Evolutionary conservation across 2,797 vertebrate species (phyloP).

Genomic region (Malacoraja senta): DNA sequence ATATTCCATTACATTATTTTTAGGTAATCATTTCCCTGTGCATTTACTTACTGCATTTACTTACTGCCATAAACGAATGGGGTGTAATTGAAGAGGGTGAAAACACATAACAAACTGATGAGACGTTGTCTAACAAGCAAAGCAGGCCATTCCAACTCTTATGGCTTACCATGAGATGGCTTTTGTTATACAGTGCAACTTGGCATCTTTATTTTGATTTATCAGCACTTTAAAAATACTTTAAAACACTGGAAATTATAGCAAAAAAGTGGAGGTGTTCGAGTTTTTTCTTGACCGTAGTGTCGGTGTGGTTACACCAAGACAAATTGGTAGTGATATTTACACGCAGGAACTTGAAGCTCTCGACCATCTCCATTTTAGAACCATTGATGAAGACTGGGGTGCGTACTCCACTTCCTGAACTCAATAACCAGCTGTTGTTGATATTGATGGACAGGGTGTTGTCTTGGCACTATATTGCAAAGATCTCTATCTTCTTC

Average conservation of each 20-base stretch:
- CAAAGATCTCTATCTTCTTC: too few relatives aligned
- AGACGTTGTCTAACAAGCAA: not conserved
- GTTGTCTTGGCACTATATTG: too few relatives aligned
- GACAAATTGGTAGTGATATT: too few relatives aligned
- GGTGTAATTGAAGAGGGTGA: not conserved
- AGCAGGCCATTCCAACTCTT: not conserved
- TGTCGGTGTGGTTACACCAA: too few relatives aligned
- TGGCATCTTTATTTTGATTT: not conserved
- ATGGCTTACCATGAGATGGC: not conserved
- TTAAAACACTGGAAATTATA: not conserved
- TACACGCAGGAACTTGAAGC: too few relatives aligned
- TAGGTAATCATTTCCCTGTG: not conserved
- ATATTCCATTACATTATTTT: not conserved
- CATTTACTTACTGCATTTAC: slow-evolving; percentile 5
- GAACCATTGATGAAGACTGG: too few relatives aligned
- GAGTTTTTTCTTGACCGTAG: too few relatives aligned
- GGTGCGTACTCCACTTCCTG: too few relatives aligned
- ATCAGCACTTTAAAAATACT: not conserved
- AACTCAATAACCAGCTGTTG: too few relatives aligned
- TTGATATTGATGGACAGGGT: too few relatives aligned
- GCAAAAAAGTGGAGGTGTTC: not conserved
- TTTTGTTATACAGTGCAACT: not conserved
- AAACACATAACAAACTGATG: not conserved
- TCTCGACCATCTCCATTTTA: too few relatives aligned
- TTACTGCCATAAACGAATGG: not conserved